phyloP scores from a whole-genome alignment of 2,113 vertebrate genomes.

The Callaeas wilsoni region DNA sequence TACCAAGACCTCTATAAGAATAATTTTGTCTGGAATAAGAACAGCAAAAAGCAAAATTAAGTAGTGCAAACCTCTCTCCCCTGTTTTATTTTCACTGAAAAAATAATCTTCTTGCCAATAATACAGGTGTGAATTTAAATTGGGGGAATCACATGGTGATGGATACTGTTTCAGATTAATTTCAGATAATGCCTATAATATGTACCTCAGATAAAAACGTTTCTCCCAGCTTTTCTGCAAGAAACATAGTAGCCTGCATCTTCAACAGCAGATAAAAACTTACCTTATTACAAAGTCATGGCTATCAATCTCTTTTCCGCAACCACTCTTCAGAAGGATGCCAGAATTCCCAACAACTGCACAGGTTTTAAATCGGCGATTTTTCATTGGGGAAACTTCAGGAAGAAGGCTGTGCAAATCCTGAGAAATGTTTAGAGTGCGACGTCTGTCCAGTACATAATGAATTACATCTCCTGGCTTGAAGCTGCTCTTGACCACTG shows the following conservation, averaged over 20 bases:
- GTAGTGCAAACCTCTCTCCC: not conserved
- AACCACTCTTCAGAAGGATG: conserved; percentile 81
- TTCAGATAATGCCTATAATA: not conserved
- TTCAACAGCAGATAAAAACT: conserved; percentile 23
- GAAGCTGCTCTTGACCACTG: conserved; percentile 86
- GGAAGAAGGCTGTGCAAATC: conserved; percentile 84
- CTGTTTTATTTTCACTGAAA: not conserved
- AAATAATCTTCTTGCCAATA: not conserved
- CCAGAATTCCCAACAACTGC: conserved; percentile 89
- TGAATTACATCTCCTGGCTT: conserved; percentile 87
- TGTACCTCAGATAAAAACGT: not conserved
- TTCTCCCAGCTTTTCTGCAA: not conserved
- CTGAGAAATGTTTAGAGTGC: conserved; percentile 83
- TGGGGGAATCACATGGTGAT: not conserved
- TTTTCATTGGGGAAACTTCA: conserved; percentile 88
- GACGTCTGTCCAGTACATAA: conserved; percentile 84
- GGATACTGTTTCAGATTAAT: not conserved
- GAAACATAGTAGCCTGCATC: not conserved
- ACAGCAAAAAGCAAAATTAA: not conserved
- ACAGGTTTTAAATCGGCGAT: conserved; percentile 82
- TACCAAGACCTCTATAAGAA: not conserved
- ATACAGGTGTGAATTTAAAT: not conserved
- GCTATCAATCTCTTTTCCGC: conserved; percentile 85
- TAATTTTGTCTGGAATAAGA: not conserved
- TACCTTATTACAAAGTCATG: conserved; percentile 88